Base-by-base conservation (phyloP, 2,888 invertebrate species). In the Amphiduros pacificus region DNA sequence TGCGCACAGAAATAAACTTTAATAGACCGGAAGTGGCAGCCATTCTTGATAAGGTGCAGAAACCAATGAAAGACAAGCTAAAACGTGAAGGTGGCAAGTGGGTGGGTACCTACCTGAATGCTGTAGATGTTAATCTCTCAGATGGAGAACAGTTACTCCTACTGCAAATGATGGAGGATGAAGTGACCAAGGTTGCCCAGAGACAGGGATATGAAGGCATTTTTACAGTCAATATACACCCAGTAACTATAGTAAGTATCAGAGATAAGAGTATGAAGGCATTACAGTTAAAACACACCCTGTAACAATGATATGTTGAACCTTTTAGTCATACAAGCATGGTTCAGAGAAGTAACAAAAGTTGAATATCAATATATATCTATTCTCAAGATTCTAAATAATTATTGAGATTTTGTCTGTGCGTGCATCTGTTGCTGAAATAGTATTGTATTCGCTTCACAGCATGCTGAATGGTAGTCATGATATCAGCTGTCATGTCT, bases 1-100 rank as follows among this genome's bases (percentile, higher is more conserved):
- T 51, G 24, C 27, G 51, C 4, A 60, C 52, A 44, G 56, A 63
- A 28, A 20, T 61, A 5, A 36, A 49, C 14, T 50, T 57, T 26
- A 55, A 56, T 24, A 61, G 48, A 50, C 54, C 41, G 26, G 55
- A 57, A 48, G 61, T 60, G 49, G 29, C 24, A 27, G 52, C 41
- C 44, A 55, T 60, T 44, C 53, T 58, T 36, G 58, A 61, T 22
- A 48, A 31, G 27, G 58, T 53, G 24, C 60, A 61, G 48, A 50
- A 52, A 1, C 62, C 62, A 9, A 58, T 54, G 24, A 32, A 28
- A 27, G n/a, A 29, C 5, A 41, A 49, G 11, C 28, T 62, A 17
- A n/a, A n/a, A n/a, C n/a, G n/a, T n/a, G n/a, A 36, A 36, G 9
- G 36, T 36, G 9, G 9, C 44, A 44, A 22, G 44, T 44, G 44